Conservation (phyloP, 1,140 invertebrate genomes). For the Aleiodes sp. region DNA sequence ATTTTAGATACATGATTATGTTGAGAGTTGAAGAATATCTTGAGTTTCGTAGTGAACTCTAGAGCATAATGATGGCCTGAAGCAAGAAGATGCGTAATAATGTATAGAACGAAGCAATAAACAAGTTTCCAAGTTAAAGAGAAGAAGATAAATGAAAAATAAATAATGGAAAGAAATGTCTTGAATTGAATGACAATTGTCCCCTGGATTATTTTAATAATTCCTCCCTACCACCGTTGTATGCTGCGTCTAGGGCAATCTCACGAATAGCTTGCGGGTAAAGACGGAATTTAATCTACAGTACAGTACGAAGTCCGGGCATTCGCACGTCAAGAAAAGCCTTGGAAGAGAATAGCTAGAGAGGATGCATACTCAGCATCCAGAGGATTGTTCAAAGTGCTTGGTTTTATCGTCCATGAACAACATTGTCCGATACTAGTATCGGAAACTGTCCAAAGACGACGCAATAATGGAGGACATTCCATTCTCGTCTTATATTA, state of each 20-base stretch:
- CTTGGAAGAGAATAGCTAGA: not conserved
- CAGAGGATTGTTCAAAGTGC: conserved; percentile 4
- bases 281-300: conserved; percentile 11
- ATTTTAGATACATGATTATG: too few relatives aligned
- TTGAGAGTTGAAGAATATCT: too few relatives aligned
- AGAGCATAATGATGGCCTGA: too few relatives aligned
- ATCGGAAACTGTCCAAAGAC: not conserved
- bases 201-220: not conserved
- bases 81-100: too few relatives aligned
- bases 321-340: not conserved
- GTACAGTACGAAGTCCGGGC: not conserved
- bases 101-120: too few relatives aligned
- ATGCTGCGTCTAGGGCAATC: not conserved
- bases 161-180: too few relatives aligned
- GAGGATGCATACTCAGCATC: conserved; percentile 2
- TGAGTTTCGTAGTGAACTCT: too few relatives aligned
- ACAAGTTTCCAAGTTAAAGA: too few relatives aligned
- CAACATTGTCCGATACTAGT: conserved; percentile 2
- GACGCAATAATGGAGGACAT: not conserved
- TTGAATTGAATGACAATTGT: too few relatives aligned
- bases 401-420: conserved; percentile 16
- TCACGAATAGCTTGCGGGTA: not conserved
- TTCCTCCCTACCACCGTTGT: not conserved
- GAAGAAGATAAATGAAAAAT: too few relatives aligned
- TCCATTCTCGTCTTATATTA: not conserved